These are phyloP conservation scores for Nephila pilipes DNA, from an alignment of 1,140 invertebrate genomes.

Conservation along the genomic window DNA sequence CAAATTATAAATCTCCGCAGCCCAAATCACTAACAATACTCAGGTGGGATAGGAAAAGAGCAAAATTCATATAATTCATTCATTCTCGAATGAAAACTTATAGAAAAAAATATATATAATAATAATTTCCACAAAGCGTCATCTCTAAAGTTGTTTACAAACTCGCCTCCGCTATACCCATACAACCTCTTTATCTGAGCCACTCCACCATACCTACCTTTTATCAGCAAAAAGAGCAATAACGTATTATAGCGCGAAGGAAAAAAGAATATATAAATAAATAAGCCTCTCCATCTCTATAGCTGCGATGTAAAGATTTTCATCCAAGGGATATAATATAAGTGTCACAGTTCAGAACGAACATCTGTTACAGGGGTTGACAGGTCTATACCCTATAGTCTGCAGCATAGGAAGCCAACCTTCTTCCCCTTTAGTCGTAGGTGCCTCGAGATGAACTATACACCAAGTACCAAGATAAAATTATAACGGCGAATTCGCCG, in stretches of 20 bases:
- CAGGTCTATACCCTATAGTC: conserved; percentile 47
- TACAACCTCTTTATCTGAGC: conserved; percentile 21
- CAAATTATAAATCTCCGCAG: conserved; percentile 13
- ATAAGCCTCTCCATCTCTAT: conserved; percentile 12
- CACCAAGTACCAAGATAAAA: conserved; percentile 19
- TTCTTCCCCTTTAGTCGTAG: background rate
- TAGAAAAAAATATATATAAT: background rate
- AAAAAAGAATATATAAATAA: background rate
- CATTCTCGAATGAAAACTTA: background rate
- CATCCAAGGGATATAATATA: conserved; percentile 63
- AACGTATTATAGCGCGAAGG: conserved; percentile 38
- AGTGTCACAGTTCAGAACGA: conserved; percentile 65
- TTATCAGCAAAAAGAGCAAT: conserved; percentile 48
- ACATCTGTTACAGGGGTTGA: conserved; percentile 71
- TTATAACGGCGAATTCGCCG: background rate
- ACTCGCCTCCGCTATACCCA: conserved; percentile 2
- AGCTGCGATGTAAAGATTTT: conserved; percentile 22
- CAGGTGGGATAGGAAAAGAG: background rate
- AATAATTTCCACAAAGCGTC: conserved; percentile 42
- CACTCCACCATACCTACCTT: background rate
- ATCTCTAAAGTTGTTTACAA: conserved; percentile 63
- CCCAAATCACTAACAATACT: background rate
- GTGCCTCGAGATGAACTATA: background rate
- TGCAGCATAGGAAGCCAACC: background rate
- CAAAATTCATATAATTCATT: conserved; percentile 38